Evolutionary conservation across 2,888 invertebrate species (phyloP).

Genomic region (Conops quadrifasciatus): DNA sequence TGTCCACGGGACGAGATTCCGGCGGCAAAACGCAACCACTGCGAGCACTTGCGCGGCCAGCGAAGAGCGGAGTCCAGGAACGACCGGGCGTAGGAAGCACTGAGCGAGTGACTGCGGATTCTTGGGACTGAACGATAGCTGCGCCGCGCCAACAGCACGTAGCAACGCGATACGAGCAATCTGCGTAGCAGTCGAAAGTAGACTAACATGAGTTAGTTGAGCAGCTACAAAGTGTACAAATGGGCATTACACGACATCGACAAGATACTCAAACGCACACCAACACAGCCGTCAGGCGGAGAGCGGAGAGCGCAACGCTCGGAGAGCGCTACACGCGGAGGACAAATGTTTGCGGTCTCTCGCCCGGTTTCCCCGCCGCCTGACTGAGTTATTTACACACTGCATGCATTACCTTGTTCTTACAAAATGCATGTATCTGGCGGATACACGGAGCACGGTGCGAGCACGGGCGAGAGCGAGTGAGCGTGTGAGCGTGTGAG

Average conservation of each 20-base stretch:
- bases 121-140: constrained; percentile 20
- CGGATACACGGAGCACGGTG: constrained; percentile 3
- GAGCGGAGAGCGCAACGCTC: constrained; percentile 18
- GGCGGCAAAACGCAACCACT: not conserved
- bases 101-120: constrained; percentile 34
- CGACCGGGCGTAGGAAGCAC: constrained; percentile 26
- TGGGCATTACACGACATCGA: constrained; percentile 63
- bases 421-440: constrained; percentile 31
- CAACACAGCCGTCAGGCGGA: constrained; percentile 20
- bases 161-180: constrained; percentile 57
- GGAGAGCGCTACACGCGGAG: constrained; percentile 18
- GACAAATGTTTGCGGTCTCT: constrained; percentile 10
- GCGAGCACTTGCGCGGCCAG: constrained; percentile 3
- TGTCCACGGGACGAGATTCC: constrained; percentile 9
- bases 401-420: constrained; percentile 27
- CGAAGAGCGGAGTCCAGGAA: not conserved
- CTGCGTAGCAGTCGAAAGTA: constrained; percentile 66
- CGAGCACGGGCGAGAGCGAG: not conserved
- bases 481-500: constrained; percentile 6
- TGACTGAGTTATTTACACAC: constrained; percentile 19
- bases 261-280: constrained; percentile 40
- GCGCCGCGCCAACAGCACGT: constrained; percentile 41
- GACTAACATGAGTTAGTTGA: constrained; percentile 66
- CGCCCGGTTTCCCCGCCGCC: not conserved
- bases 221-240: constrained; percentile 64